Evolutionary conservation across 1,140 invertebrate genomes (phyloP), one percentile per base, ranked within the genome.

Genomic region (Dysdera silvatica): DNA sequence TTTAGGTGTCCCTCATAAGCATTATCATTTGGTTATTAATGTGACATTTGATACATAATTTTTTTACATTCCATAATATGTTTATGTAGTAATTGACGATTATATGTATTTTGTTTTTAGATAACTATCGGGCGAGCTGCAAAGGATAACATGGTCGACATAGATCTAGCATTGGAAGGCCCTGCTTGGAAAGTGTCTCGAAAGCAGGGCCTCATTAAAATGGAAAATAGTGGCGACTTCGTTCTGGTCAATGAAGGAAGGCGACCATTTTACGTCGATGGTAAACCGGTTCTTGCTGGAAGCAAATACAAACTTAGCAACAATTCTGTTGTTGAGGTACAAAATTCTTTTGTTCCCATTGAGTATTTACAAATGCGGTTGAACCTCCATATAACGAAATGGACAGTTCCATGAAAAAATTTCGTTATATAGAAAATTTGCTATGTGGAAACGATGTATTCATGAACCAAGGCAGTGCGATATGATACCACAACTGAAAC

Each of bases 221-320:
- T 98, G 48, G 79, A 88, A 59, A 91, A 90, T 74, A 94, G 87
- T 70, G 94, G 93, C 0, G 93, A 98, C 72, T 98, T 98, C 75
- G 89, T 91, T 70, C 80, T 98, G 58, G 85, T 87, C 4, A 97
- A 95, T 61, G 90, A 96, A 75, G 95, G 94, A n/a, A 95, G 95
- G 73, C 76, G 94, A 65, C 86, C 92, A 0, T 89, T 98, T 67
- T 95, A 89, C 75, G 88, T 98, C 4, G 92, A 98, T 75, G 91
- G 93, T 3, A 84, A 87, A 68, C 90, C 92, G 0, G 83, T 98
- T 47, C 78, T 93, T 3, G 81, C 83, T 43, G 90, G 89, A 20
- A 90, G 87, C 72, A 93, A 93, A 80, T 84, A 41, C 49, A 87
- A 89, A 69, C 79, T 98, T 2, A 88, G 87, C 67, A 88, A 97